These are phyloP conservation scores for Myxocyprinus asiaticus DNA, from an alignment of 2,113 vertebrate genomes.

Conservation along the genomic window DNA sequence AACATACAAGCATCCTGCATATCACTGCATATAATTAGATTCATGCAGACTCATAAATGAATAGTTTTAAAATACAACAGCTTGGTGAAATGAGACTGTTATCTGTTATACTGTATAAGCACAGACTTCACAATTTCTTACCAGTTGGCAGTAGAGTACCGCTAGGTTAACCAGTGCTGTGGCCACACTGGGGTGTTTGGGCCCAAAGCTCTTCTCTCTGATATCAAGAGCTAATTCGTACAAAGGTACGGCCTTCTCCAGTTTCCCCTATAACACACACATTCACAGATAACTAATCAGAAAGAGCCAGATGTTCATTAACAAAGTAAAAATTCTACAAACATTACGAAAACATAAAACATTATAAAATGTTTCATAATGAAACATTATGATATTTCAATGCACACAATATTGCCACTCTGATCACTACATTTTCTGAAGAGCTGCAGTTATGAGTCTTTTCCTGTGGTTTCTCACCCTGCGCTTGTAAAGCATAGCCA, in stretches of 20 bases:
- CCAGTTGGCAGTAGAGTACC: slow-evolving; percentile 94
- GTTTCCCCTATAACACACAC: slow-evolving; percentile 81
- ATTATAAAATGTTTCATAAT: too few species aligned
- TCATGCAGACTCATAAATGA: neutral
- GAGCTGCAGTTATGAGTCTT: neutral
- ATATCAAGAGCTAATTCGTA: slow-evolving; percentile 96
- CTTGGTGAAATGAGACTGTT: too few species aligned
- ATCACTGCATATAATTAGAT: too few species aligned
- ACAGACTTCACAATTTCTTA: slow-evolving; percentile 63
- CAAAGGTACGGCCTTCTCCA: slow-evolving; percentile 91
- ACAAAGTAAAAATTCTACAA: neutral
- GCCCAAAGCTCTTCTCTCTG: slow-evolving; percentile 94
- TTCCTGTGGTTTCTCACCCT: slow-evolving; percentile 74
- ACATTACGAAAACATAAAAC: too few species aligned
- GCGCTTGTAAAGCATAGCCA: slow-evolving; percentile 95
- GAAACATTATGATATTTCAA: too few species aligned
- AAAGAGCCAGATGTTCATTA: neutral
- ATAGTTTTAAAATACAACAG: neutral
- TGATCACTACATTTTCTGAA: neutral
- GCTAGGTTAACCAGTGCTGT: slow-evolving; percentile 97
- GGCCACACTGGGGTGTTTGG: slow-evolving; percentile 96
- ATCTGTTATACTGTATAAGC: too few species aligned
- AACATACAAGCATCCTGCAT: neutral
- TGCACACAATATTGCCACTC: too few species aligned
- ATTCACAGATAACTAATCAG: neutral